Conservation (phyloP, 2,797 vertebrate genomes). For the Podargus strigoides region DNA sequence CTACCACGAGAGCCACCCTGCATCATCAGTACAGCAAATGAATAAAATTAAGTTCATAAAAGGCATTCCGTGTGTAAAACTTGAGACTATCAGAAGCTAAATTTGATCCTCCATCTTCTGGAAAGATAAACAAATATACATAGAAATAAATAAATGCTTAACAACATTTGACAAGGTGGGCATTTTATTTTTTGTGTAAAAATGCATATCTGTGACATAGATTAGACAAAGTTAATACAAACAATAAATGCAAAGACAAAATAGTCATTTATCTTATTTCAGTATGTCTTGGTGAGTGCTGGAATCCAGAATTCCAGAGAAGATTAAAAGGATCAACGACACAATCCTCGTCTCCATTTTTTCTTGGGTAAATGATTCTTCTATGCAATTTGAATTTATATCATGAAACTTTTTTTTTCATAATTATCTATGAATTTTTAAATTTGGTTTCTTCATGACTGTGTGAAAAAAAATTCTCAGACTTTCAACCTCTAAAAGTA, state of each 20-base stretch:
- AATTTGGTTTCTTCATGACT: not conserved
- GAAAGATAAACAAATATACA: not conserved
- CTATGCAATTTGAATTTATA: not conserved
- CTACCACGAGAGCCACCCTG: not conserved
- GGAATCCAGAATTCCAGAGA: not conserved
- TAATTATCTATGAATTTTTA: not conserved
- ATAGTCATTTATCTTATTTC: not conserved
- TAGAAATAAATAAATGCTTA: not conserved
- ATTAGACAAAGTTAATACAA: not conserved
- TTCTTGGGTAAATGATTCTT: not conserved
- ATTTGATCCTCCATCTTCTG: not conserved
- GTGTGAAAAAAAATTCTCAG: not conserved
- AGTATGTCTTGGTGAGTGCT: fast-evolving
- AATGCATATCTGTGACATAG: not conserved
- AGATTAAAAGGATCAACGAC: not conserved
- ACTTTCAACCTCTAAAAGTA: not conserved
- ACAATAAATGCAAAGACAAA: not conserved
- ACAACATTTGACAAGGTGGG: not conserved
- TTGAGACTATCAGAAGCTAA: not conserved
- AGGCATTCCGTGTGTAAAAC: not conserved
- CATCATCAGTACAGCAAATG: not conserved
- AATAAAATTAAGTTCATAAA: not conserved
- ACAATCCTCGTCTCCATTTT: not conserved
- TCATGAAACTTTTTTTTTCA: not conserved
- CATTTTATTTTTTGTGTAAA: not conserved